Evolutionary conservation across 2,888 invertebrate genomes (phyloP).

Genomic region (Synanthedon formicaeformis): DNA sequence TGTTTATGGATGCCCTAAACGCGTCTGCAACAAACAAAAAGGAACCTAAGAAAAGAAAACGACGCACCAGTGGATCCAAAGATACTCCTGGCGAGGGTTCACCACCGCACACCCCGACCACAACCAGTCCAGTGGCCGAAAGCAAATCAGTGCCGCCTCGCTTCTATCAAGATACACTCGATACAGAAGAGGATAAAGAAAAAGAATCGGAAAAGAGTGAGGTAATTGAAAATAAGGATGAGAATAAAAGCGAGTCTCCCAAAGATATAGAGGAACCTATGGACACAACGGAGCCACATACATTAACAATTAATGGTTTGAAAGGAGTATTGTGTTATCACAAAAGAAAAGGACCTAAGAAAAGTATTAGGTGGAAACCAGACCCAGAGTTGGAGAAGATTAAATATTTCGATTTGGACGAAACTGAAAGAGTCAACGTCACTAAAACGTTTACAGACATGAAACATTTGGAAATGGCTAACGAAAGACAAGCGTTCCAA

Average conservation of each 20-base stretch:
- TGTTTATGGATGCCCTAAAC: slow-evolving; percentile 92
- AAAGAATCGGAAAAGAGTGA: slow-evolving; percentile 37
- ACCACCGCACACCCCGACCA: slow-evolving; percentile 68
- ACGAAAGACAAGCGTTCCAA: slow-evolving; percentile 87
- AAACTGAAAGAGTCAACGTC: slow-evolving; percentile 95
- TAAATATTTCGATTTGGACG: slow-evolving; percentile 93
- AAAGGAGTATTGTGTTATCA: slow-evolving; percentile 82
- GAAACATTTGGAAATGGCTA: slow-evolving; percentile 88
- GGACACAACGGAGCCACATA: slow-evolving; percentile 47
- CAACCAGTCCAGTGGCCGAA: slow-evolving; percentile 56
- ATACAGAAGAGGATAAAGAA: slow-evolving; percentile 74
- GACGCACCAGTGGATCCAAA: slow-evolving; percentile 77
- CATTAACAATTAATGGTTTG: slow-evolving; percentile 70
- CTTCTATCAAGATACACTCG: slow-evolving; percentile 93
- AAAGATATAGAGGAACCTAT: slow-evolving; percentile 40
- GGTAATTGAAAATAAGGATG: slow-evolving; percentile 25
- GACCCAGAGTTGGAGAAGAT: slow-evolving; percentile 84
- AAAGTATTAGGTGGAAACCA: slow-evolving; percentile 84
- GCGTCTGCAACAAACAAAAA: slow-evolving; percentile 82
- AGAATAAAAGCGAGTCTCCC: slow-evolving; percentile 15
- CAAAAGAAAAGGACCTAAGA: slow-evolving; percentile 82
- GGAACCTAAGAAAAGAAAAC: slow-evolving; percentile 83
- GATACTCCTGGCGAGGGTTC: slow-evolving; percentile 68
- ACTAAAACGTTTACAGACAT: slow-evolving; percentile 91
- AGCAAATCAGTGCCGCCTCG: slow-evolving; percentile 73